phyloP scores from a whole-genome alignment of 2,797 vertebrate genomes.

The Macropodus opercularis region DNA sequence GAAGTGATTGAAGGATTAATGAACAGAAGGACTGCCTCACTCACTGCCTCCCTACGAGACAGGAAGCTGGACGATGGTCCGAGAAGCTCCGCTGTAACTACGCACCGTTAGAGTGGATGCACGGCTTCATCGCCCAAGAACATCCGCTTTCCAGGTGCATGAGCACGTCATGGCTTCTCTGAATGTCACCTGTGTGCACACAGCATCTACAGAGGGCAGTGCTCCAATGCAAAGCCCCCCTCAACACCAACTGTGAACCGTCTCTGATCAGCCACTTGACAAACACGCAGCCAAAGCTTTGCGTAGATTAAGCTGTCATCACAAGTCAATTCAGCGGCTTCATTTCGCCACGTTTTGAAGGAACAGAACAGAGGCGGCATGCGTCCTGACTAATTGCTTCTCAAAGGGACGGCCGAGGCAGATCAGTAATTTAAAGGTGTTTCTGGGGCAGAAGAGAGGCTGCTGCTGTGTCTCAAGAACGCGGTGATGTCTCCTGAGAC shows the following conservation, averaged over 20 bases:
- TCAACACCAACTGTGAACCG: constrained; percentile 54
- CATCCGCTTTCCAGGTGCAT: too few species aligned
- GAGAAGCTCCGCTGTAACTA: too few species aligned
- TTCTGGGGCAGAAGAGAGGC: not conserved
- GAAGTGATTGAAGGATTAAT: too few species aligned
- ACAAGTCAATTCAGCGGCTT: constrained; percentile 46
- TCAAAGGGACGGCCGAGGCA: constrained; percentile 9
- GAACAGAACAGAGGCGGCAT: constrained; percentile 19
- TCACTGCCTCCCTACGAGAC: too few species aligned
- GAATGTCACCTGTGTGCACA: constrained; percentile 63
- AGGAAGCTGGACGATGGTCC: too few species aligned
- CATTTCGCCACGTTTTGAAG: constrained; percentile 33
- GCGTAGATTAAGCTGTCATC: constrained; percentile 62
- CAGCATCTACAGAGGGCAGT: constrained; percentile 36
- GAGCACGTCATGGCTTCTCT: constrained; percentile 64
- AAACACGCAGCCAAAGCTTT: constrained; percentile 61
- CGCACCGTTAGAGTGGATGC: constrained; percentile 72
- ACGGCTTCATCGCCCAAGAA: constrained; percentile 45
- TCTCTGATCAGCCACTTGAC: constrained; percentile 67
- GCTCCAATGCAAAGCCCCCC: constrained; percentile 33
- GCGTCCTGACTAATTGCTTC: constrained; percentile 25
- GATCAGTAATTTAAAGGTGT: constrained; percentile 33
- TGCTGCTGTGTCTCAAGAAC: constrained; percentile 24
- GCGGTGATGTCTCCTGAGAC: constrained; percentile 21
- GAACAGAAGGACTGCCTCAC: too few species aligned